Evolutionary conservation across 2,888 invertebrate genomes (phyloP).

Genomic region (Imbricaverruca yamaguchii): DNA sequence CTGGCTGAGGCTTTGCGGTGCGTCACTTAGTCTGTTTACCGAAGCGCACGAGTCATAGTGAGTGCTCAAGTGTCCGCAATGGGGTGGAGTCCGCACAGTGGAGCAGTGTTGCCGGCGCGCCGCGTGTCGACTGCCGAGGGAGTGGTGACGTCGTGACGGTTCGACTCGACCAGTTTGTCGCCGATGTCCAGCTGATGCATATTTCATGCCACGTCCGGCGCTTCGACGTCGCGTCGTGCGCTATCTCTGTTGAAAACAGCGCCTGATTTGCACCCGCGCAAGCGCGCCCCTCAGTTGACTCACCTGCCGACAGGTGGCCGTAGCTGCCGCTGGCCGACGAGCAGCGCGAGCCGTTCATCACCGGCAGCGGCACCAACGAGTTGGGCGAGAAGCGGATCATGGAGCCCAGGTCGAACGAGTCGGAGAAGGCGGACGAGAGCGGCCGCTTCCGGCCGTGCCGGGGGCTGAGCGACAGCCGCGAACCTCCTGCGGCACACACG

Average conservation of each 20-base stretch:
- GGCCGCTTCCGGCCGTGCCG: conserved; percentile 65
- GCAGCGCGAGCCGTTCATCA: conserved; percentile 73
- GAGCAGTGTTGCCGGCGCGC: too few species aligned
- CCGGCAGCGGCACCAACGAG: conserved; percentile 69
- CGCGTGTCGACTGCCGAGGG: too few species aligned
- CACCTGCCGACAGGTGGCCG: conserved; percentile 90
- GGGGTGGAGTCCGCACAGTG: too few species aligned
- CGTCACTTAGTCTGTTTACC: too few species aligned
- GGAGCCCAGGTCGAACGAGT: conserved; percentile 89
- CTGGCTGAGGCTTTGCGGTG: too few species aligned
- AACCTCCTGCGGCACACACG: conserved; percentile 26
- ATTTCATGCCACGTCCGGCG: background rate
- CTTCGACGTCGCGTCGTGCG: background rate
- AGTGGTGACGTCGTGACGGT: too few species aligned
- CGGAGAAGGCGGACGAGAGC: conserved; percentile 83
- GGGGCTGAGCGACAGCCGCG: conserved; percentile 31
- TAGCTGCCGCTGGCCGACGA: conserved; percentile 90
- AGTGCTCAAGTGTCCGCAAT: too few species aligned
- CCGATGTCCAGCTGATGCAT: background rate
- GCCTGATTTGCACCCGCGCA: too few species aligned
- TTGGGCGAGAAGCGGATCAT: conserved; percentile 93
- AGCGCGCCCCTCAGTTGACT: conserved; percentile 30
- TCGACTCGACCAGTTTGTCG: background rate
- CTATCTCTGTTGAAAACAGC: conserved; percentile 2
- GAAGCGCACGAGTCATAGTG: too few species aligned